Base-by-base conservation (phyloP, 1,140 invertebrate genomes). In the Drosophila melanica region DNA sequence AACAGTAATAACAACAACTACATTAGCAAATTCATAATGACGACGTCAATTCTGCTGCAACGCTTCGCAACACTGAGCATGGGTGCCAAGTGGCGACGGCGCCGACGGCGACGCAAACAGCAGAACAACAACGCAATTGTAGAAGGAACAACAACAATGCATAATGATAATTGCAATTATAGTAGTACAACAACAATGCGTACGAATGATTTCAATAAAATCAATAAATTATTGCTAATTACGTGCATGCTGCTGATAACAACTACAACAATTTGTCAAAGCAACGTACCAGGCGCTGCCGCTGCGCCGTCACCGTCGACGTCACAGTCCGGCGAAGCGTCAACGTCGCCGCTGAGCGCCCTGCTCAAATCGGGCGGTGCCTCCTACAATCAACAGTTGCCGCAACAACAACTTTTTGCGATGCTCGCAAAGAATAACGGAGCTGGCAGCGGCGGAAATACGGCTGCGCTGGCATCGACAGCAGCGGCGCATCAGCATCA, bases 221-320 rank as follows among this genome's bases (percentile, higher is more conserved):
- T 90, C 89, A 90, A 90, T 90, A 90, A 90, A 90, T 81, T 90
- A 76, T 69, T 80, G 77, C 80, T 90, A 90, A 89, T 90, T 84
- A 90, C 89, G 72, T 79, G 76, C 70, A 81, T 90, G 63, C 71
- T 89, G 62, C 90, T 90, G 89, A 35, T 35, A 35, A 35, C 33
- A 35, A 70, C 90, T 59, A 75, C 80, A 76, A 89, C 84, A 90
- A 89, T 89, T 89, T 89, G 84, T 90, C 84, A 90, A 84, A 89
- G 70, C 59, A 63, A 63, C 55, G 79, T 76, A 64, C 82, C 66
- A 59, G 63, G 45, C 16, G 70, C 39, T 23, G 66, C 23, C 11
- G 72, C 72, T n/a, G 77, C 85, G 84, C 64, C 77, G 41, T 45
- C 53, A 18, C 53, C 60, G 12, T 69, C 57, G 20, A 41, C 54